phyloP scores from a whole-genome alignment of 2,113 vertebrate species.

The Nycticryphes semicollaris region DNA sequence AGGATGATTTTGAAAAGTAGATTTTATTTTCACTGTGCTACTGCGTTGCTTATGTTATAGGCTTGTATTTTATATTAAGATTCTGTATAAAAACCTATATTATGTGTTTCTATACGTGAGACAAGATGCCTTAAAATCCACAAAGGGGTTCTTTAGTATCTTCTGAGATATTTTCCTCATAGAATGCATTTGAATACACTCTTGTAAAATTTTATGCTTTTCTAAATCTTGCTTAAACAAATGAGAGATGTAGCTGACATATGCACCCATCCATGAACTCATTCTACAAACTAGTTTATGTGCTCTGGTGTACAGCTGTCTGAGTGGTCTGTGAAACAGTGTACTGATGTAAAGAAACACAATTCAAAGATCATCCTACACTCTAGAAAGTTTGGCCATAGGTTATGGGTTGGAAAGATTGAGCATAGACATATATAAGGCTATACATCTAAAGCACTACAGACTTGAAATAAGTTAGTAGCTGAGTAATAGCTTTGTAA shows the following conservation, averaged over 20 bases:
- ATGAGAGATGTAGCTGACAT: neutral
- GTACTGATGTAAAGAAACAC: neutral
- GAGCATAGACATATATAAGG: neutral
- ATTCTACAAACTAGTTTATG: neutral
- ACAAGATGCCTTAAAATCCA: neutral
- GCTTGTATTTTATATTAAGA: neutral
- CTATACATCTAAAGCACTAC: neutral
- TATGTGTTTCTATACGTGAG: neutral
- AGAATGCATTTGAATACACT: neutral
- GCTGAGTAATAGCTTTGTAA: neutral
- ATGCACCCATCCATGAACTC: rapidly evolving
- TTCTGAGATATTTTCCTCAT: neutral
- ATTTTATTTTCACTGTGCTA: neutral
- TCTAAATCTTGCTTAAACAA: neutral
- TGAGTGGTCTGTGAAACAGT: neutral
- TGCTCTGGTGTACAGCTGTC: neutral
- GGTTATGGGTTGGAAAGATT: neutral
- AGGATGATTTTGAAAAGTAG: neutral
- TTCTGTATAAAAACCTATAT: neutral
- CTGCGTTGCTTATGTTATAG: neutral
- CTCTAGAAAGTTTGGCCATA: neutral
- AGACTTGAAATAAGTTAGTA: neutral
- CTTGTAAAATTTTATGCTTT: neutral
- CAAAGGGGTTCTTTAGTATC: neutral
- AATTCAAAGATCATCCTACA: neutral